phyloP scores from a whole-genome alignment of 1,140 invertebrate genomes.

The Helicorthomorpha holstii region DNA sequence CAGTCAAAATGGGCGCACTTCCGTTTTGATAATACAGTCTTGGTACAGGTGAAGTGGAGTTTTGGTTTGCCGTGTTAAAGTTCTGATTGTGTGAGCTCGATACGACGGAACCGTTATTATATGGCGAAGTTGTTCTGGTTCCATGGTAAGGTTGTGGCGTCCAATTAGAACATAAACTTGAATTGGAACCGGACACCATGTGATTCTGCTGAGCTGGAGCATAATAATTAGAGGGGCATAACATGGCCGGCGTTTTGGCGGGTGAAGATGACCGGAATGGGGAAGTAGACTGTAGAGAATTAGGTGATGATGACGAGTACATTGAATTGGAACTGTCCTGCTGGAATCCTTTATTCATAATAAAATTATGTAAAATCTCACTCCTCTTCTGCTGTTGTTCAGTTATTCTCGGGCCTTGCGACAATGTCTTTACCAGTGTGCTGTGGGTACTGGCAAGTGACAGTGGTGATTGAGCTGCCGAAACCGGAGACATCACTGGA shows the following conservation, averaged over 20 bases:
- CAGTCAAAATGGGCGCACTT: neutral
- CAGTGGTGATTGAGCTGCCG: conserved; percentile 9
- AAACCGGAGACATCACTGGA: conserved; percentile 4
- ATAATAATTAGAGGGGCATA: no score
- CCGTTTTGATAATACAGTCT: no score
- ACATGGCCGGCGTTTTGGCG: neutral
- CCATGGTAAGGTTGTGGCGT: neutral
- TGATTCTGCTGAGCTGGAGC: no score
- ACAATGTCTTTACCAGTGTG: conserved; percentile 64
- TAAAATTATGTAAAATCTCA: conserved; percentile 74
- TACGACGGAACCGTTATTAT: neutral
- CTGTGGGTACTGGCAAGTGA: conserved; percentile 65
- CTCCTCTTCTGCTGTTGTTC: conserved; percentile 73
- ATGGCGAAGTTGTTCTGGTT: neutral
- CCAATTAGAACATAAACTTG: no score
- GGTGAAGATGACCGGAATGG: neutral
- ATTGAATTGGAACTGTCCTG: neutral
- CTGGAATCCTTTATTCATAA: conserved; percentile 47
- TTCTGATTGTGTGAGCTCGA: no score
- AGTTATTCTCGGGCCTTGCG: conserved; percentile 72
- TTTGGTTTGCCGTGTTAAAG: no score
- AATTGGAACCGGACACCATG: no score
- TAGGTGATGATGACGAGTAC: neutral
- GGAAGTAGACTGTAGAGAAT: neutral
- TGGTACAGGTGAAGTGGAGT: no score